Evolutionary conservation across 2,113 vertebrate species (phyloP).

Genomic region (Plecturocebus donacophilus): DNA sequence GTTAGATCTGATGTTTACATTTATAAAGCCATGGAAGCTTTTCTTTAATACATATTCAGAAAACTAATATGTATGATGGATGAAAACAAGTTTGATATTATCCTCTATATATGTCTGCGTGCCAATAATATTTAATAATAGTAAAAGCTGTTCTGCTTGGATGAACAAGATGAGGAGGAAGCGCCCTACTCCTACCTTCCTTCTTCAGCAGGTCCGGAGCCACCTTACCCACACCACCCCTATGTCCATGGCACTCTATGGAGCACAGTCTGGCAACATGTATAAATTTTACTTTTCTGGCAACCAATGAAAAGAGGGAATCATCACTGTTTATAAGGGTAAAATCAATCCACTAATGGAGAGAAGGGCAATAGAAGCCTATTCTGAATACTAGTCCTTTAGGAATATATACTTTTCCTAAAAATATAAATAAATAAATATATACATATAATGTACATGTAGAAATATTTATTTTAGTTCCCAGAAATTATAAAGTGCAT

Average conservation of each 20-base stretch:
- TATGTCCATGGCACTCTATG: background rate
- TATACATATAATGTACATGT: background rate
- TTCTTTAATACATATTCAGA: background rate
- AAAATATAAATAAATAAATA: background rate
- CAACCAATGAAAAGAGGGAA: background rate
- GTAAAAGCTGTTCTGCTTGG: background rate
- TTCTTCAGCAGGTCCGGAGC: background rate
- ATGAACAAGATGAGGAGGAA: background rate
- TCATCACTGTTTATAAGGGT: background rate
- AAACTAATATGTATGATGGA: background rate
- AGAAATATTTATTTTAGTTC: background rate
- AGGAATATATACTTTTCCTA: background rate
- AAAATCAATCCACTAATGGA: background rate
- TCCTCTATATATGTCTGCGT: background rate
- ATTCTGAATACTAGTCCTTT: background rate
- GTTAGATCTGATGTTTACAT: background rate
- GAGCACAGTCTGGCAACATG: background rate
- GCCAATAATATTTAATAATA: background rate
- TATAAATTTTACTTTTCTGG: background rate
- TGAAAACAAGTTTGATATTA: background rate
- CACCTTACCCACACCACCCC: rapidly evolving
- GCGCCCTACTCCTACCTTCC: too few relatives aligned
- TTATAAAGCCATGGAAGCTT: background rate
- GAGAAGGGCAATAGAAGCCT: background rate
- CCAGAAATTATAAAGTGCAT: background rate